phyloP scores from a whole-genome alignment of 2,113 vertebrate species.

The Alectura lathami region DNA sequence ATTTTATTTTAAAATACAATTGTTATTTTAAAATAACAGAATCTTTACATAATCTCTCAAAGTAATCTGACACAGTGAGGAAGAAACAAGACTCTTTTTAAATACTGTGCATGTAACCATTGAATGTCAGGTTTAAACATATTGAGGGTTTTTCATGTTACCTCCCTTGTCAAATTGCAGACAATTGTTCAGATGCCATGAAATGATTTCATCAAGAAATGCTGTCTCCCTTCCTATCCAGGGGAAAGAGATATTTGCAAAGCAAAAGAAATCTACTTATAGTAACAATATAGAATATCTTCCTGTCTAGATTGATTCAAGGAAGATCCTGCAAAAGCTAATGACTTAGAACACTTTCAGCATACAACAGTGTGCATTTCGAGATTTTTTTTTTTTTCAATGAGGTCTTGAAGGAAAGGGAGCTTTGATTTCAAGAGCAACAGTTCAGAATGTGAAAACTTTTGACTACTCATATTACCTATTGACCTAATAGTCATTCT shows the following conservation, averaged over 20 bases:
- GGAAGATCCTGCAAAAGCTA: not conserved
- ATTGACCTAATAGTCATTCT: conserved; percentile 35
- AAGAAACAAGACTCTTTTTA: not conserved
- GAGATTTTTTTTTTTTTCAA: conserved; percentile 45
- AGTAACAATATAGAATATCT: not conserved
- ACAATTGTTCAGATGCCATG: not conserved
- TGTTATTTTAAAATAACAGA: not conserved
- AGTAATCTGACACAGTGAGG: not conserved
- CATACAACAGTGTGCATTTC: not conserved
- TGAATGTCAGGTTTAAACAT: not conserved
- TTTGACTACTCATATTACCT: conserved; percentile 63
- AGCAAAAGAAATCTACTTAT: not conserved
- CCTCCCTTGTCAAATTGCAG: not conserved
- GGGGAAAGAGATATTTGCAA: not conserved
- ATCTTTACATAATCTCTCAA: not conserved
- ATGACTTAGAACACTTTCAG: not conserved
- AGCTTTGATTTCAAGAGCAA: conserved; percentile 56
- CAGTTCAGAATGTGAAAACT: not conserved
- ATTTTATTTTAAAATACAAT: not conserved
- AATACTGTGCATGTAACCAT: not conserved
- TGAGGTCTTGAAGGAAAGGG: conserved; percentile 7
- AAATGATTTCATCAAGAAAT: conserved; percentile 15
- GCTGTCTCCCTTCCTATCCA: not conserved
- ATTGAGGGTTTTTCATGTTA: not conserved
- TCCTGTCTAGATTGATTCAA: conserved; percentile 1